Evolutionary conservation across 2,797 vertebrate species (phyloP).

Genomic region (Leucoraja ocellata): DNA sequence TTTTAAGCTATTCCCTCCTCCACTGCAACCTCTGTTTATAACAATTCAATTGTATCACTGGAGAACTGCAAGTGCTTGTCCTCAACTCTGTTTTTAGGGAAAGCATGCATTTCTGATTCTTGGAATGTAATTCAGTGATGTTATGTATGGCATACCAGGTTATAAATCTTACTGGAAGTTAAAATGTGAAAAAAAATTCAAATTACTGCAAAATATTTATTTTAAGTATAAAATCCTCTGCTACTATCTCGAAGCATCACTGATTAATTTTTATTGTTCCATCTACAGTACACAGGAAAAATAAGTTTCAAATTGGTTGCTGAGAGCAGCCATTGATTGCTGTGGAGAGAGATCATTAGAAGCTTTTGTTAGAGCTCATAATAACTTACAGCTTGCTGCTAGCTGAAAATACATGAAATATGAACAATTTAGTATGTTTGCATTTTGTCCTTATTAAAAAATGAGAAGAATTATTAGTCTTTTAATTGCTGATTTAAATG

Average conservation of each 20-base stretch:
- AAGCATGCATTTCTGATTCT: background rate
- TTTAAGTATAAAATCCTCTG: background rate
- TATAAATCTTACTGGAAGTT: background rate
- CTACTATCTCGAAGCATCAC: background rate
- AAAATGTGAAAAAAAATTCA: constrained; percentile 5
- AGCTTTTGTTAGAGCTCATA: constrained; percentile 26
- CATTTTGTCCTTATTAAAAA: background rate
- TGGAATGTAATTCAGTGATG: background rate
- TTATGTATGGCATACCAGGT: background rate
- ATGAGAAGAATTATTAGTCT: background rate
- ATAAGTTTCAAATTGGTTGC: constrained; percentile 30
- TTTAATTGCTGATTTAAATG: background rate
- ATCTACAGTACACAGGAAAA: background rate
- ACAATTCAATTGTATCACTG: background rate
- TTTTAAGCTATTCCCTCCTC: too few species aligned
- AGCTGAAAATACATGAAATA: background rate
- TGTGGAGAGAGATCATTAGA: background rate
- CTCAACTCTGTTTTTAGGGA: background rate
- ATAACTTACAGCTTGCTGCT: background rate
- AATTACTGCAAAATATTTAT: background rate
- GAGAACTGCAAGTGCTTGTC: background rate
- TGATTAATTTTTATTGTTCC: constrained; percentile 34
- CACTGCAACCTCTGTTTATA: too few species aligned
- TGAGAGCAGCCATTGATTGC: constrained; percentile 27
- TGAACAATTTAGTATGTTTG: background rate